Conservation (phyloP, 2,888 invertebrate genomes). For the Himalopsyche tibetana region DNA sequence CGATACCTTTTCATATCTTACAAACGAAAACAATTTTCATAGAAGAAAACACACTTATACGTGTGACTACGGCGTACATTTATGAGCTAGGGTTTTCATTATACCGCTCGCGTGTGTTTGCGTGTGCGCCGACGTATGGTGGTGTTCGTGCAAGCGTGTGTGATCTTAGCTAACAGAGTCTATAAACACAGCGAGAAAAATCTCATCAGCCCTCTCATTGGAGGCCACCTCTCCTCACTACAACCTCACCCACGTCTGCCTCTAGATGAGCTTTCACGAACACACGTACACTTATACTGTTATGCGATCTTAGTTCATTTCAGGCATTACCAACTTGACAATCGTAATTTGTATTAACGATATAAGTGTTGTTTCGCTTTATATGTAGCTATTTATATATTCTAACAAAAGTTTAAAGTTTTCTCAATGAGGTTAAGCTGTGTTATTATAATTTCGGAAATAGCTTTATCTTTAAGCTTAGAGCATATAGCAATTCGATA, state of each 20-base stretch:
- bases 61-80: slow-evolving; percentile 22
- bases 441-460: no score
- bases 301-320: slow-evolving; percentile 1
- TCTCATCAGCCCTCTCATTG: slow-evolving; percentile 66
- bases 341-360: no score
- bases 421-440: no score
- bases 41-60: slow-evolving; percentile 29
- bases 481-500: no score
- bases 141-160: slow-evolving; percentile 31
- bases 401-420: no score
- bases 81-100: slow-evolving; percentile 51
- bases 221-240: slow-evolving; percentile 58
- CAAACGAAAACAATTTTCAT: not conserved
- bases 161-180: slow-evolving; percentile 63
- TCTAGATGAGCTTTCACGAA: slow-evolving; percentile 48
- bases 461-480: no score
- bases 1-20: not conserved
- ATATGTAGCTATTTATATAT: no score
- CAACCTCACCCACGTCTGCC: slow-evolving; percentile 50
- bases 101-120: slow-evolving; percentile 22
- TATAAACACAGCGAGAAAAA: slow-evolving; percentile 66
- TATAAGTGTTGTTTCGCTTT: no score
- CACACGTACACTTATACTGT: slow-evolving; percentile 35
- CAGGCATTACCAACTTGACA: slow-evolving; percentile 4
- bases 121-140: not conserved